Conservation (phyloP, 2,113 vertebrate genomes). For the Mormyrus lacerda region DNA sequence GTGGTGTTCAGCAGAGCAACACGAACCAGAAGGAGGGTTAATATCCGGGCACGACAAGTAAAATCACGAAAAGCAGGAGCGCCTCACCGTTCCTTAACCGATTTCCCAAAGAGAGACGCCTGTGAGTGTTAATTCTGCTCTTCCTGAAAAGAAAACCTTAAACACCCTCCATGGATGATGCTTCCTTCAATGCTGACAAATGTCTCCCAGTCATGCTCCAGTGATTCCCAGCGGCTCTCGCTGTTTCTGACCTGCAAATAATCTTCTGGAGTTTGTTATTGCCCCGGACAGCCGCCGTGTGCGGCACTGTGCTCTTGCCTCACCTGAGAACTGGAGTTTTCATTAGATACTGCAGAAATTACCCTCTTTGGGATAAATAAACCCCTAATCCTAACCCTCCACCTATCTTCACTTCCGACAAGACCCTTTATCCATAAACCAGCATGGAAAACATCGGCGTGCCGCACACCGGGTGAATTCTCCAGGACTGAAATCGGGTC, state of each 20-base stretch:
- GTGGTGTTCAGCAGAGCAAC: not conserved
- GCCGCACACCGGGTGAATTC: not conserved
- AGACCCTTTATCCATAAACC: not conserved
- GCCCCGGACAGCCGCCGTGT: not conserved
- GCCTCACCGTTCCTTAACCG: not conserved
- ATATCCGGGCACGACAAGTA: not conserved
- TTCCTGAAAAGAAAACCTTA: not conserved
- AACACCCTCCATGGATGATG: not conserved
- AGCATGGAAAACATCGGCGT: not conserved
- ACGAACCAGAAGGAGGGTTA: not conserved
- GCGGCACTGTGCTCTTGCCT: not conserved
- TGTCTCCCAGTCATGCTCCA: not conserved
- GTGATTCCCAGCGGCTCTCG: not conserved
- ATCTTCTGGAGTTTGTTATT: slow-evolving; percentile 1
- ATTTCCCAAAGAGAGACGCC: not conserved
- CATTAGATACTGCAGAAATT: not conserved
- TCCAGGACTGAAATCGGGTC: not conserved
- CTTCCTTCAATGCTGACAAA: not conserved
- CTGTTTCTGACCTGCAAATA: not conserved
- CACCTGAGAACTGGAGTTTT: not conserved
- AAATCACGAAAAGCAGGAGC: not conserved
- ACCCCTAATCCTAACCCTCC: not conserved
- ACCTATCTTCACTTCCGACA: not conserved
- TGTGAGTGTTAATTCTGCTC: not conserved
- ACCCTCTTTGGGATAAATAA: not conserved